phyloP scores from a whole-genome alignment of 2,113 vertebrate species.

The Myiozetetes cayanensis region DNA sequence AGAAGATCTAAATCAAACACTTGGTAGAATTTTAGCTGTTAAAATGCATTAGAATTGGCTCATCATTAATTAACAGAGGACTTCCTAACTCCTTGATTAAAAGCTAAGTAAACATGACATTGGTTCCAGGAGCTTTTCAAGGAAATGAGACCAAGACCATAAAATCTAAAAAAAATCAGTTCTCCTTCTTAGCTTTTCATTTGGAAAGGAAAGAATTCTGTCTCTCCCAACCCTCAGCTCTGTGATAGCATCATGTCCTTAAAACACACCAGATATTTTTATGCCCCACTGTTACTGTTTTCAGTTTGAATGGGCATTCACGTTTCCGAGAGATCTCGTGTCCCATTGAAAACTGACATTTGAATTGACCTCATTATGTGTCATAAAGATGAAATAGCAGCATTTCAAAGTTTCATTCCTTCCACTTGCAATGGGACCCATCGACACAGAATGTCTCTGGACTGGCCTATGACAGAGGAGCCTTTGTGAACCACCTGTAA shows the following conservation, averaged over 20 bases:
- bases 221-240: not conserved
- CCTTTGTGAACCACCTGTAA: slow-evolving; percentile 6
- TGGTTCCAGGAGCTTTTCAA: not conserved
- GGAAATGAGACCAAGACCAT: not conserved
- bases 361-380: slow-evolving; percentile 31
- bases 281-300: not conserved
- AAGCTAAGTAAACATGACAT: not conserved
- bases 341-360: slow-evolving; percentile 22
- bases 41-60: not conserved
- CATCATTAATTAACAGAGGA: not conserved
- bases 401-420: slow-evolving; percentile 17
- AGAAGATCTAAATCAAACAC: not conserved
- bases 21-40: not conserved
- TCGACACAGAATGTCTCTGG: not conserved
- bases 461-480: not conserved
- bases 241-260: not conserved
- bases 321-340: not conserved
- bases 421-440: slow-evolving; percentile 1
- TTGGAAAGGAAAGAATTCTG: not conserved
- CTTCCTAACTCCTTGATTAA: not conserved
- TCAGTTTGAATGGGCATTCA: not conserved
- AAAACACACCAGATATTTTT: not conserved
- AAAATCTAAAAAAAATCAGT: not conserved
- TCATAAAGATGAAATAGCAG: slow-evolving; percentile 49
- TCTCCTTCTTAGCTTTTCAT: not conserved